A percentile compares a stretch with the other conserved stretches of the same genome.
phyloP scores from a whole-genome alignment of 2,797 vertebrate species.

The Melanotaenia nigrans region DNA sequence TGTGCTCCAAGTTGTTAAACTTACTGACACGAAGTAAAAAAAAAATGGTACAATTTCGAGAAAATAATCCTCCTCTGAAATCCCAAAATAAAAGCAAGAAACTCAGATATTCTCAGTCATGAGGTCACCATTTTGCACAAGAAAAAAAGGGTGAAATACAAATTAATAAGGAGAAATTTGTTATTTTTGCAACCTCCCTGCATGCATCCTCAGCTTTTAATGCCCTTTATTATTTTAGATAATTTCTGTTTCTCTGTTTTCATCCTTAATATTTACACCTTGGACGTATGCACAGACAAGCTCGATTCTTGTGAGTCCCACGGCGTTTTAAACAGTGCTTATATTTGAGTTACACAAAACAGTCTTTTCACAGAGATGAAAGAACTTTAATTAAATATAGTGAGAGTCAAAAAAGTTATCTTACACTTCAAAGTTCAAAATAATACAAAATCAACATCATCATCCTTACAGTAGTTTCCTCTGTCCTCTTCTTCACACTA shows the following conservation, averaged over 20 bases:
- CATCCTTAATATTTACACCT: not conserved
- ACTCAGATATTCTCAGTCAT: no score
- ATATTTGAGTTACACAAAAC: slow-evolving; percentile 70
- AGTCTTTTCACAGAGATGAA: slow-evolving; percentile 93
- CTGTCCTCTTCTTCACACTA: slow-evolving; percentile 79
- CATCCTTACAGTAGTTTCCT: slow-evolving; percentile 98
- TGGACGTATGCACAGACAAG: not conserved
- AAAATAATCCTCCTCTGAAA: no score
- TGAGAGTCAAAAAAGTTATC: slow-evolving; percentile 98
- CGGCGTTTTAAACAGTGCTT: not conserved
- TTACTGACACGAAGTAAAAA: not conserved
- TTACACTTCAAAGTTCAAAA: slow-evolving; percentile 95
- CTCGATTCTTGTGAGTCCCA: not conserved
- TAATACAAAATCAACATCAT: slow-evolving; percentile 91
- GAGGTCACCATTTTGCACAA: no score
- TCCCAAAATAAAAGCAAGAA: no score
- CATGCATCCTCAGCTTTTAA: not conserved
- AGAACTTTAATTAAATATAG: slow-evolving; percentile 99
- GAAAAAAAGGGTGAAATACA: not conserved
- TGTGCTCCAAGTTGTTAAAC: not conserved
- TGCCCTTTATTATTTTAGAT: no score
- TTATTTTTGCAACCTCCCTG: no score
- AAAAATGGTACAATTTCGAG: not conserved
- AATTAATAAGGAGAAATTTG: not conserved
- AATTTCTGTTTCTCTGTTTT: not conserved